These are phyloP conservation scores for Ceryle rudis DNA, from an alignment of 2,797 vertebrate genomes.

Conservation along the genomic window DNA sequence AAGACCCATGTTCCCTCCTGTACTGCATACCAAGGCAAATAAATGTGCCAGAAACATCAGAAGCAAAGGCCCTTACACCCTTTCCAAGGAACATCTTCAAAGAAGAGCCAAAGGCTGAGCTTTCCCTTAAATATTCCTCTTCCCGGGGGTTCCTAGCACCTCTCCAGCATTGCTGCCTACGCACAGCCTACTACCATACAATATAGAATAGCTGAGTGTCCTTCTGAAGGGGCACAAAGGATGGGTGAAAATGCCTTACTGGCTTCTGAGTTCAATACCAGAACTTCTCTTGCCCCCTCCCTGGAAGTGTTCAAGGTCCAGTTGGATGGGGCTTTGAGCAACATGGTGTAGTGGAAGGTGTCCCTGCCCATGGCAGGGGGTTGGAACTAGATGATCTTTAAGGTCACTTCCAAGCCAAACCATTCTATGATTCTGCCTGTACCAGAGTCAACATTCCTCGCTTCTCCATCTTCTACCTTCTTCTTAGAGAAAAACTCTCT, in stretches of 20 bases:
- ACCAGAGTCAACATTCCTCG: neutral
- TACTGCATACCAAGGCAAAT: neutral
- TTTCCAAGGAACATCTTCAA: neutral
- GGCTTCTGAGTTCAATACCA: neutral
- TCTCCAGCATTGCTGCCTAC: accelerated
- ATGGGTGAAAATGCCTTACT: neutral
- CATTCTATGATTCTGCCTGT: neutral
- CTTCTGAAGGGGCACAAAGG: neutral
- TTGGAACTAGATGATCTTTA: neutral
- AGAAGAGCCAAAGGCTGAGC: neutral
- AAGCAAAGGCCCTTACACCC: neutral
- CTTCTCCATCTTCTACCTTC: neutral
- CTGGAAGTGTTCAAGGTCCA: neutral
- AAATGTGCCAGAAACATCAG: neutral
- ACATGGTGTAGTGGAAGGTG: neutral
- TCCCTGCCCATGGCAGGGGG: neutral
- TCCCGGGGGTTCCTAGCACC: neutral
- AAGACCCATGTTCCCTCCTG: neutral
- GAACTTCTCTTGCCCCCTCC: neutral
- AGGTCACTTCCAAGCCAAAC: neutral
- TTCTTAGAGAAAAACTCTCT: neutral
- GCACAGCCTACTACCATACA: neutral
- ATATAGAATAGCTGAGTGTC: neutral
- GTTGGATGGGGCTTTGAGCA: neutral
- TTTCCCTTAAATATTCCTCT: neutral